phyloP scores from a whole-genome alignment of 2,113 vertebrate genomes.

The Thunnus maccoyii region DNA sequence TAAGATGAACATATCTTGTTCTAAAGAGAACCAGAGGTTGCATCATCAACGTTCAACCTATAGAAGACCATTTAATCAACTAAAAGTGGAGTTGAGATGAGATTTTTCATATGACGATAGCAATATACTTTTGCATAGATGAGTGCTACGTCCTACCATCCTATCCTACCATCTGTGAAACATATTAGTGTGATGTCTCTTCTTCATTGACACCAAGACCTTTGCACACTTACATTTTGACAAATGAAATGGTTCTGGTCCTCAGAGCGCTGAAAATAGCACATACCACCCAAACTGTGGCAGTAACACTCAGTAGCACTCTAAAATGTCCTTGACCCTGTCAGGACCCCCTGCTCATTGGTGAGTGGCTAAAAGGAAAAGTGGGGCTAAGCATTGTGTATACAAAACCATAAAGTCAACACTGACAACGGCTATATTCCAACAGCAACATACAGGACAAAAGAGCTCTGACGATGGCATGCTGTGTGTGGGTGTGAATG shows the following conservation, averaged over 20 bases:
- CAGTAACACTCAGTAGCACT: slow-evolving; percentile 1
- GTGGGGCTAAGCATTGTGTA: slow-evolving; percentile 44
- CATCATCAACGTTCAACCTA: too few species aligned
- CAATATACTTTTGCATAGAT: too few species aligned
- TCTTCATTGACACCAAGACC: neutral
- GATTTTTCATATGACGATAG: too few species aligned
- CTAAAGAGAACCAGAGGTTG: too few species aligned
- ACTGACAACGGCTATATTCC: slow-evolving; percentile 58
- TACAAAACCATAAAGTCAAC: slow-evolving; percentile 71
- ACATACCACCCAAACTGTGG: neutral
- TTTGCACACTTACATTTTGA: neutral
- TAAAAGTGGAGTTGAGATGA: too few species aligned
- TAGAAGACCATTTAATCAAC: too few species aligned
- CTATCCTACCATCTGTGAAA: too few species aligned
- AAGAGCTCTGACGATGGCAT: slow-evolving; percentile 36
- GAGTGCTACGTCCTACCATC: too few species aligned
- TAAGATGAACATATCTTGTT: too few species aligned
- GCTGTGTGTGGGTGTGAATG: slow-evolving; percentile 52
- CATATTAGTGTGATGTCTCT: neutral
- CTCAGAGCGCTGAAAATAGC: neutral
- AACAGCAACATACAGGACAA: slow-evolving; percentile 56
- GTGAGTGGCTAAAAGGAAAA: slow-evolving; percentile 37
- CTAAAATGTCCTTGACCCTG: slow-evolving; percentile 22
- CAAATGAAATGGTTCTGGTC: neutral
- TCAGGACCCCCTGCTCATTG: slow-evolving; percentile 29